Percentiles rank a stretch among this genome's conserved stretches.
phyloP scores from a whole-genome alignment of 2,113 vertebrate species.

The Sorex fumeus region DNA sequence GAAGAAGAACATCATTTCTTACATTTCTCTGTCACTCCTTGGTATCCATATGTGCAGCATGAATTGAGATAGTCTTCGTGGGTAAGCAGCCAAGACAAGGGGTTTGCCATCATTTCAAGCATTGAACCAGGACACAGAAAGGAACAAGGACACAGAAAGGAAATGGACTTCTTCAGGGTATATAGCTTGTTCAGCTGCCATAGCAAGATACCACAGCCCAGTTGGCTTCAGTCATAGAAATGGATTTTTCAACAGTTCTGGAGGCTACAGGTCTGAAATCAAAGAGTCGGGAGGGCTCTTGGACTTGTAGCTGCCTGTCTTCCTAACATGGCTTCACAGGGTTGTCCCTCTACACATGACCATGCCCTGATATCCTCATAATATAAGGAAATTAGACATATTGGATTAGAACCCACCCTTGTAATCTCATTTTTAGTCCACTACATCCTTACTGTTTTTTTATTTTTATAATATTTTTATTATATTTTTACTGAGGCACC shows the following conservation, averaged over 20 bases:
- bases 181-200: background rate
- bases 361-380: background rate
- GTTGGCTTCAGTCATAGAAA: background rate
- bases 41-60: background rate
- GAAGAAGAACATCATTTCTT: background rate
- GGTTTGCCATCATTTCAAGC: background rate
- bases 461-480: too few relatives aligned
- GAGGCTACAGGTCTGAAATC: background rate
- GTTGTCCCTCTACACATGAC: fast-evolving
- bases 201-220: background rate
- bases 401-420: background rate
- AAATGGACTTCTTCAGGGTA: background rate
- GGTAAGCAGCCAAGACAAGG: background rate
- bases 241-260: background rate
- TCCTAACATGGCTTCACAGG: background rate
- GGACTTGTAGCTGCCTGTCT: fast-evolving
- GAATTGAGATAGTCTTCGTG: background rate
- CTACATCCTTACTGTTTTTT: too few relatives aligned
- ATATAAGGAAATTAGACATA: background rate
- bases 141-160: background rate
- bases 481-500: too few relatives aligned
- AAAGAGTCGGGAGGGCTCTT: background rate
- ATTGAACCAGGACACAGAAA: background rate
- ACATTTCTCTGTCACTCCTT: background rate
- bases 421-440: background rate